These are phyloP conservation scores for Gambusia holbrooki DNA, from an alignment of 2,113 vertebrate species.

Conservation along the genomic window DNA sequence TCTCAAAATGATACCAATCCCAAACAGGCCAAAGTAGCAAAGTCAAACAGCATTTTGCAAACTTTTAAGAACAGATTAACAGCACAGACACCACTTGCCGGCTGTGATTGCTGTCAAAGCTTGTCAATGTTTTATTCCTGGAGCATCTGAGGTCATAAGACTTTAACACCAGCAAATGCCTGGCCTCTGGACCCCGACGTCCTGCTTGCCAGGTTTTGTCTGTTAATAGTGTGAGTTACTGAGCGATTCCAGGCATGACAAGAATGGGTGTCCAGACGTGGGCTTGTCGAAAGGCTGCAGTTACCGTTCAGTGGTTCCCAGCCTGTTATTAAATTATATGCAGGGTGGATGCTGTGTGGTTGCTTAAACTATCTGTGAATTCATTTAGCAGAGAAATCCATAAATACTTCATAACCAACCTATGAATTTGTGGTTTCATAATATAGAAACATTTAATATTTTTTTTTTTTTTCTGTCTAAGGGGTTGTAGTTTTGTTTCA, in stretches of 20 bases:
- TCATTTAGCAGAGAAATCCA: conserved; percentile 5
- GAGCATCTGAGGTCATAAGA: conserved; percentile 66
- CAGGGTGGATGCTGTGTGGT: conserved; percentile 16
- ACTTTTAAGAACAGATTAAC: no score
- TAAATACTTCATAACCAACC: background rate
- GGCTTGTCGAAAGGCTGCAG: conserved; percentile 32
- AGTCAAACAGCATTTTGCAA: no score
- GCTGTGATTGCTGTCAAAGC: conserved; percentile 47
- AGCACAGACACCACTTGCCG: background rate
- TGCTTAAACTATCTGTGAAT: conserved; percentile 13
- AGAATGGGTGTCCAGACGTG: conserved; percentile 49
- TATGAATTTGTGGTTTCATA: conserved; percentile 7
- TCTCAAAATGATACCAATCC: no score
- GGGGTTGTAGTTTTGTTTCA: background rate
- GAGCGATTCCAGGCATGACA: conserved; percentile 55
- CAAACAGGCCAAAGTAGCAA: no score
- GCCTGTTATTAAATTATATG: conserved; percentile 8
- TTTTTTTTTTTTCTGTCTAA: background rate
- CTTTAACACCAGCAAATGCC: conserved; percentile 65
- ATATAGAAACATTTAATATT: background rate
- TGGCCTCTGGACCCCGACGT: conserved; percentile 50
- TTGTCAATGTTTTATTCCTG: conserved; percentile 53
- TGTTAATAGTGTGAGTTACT: conserved; percentile 47
- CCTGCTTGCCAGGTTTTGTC: conserved; percentile 33
- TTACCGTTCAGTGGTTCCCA: conserved; percentile 31